Base-by-base conservation (phyloP, 2,888 invertebrate species). In the Cryptops parisi region DNA sequence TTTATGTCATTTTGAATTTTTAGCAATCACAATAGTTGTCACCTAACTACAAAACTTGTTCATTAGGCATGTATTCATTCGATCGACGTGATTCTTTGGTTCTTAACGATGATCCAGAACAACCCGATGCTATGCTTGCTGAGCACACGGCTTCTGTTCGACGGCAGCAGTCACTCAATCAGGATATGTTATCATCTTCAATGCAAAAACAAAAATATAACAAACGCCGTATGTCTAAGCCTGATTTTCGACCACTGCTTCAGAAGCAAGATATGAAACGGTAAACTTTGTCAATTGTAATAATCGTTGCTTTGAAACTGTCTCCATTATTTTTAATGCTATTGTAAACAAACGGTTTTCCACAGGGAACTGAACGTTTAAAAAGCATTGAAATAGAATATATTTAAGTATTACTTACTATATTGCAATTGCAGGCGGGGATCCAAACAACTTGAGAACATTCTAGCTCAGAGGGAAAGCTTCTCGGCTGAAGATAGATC, bases 211-310 rank as follows among this genome's bases (percentile, higher is more conserved):
- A 24, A 5, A 22, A 25, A 25, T n/a, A n/a, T n/a, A 17, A 9
- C 17, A 51, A 51, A 51, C 43, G 51, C 9, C 21, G 51, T 19
- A 51, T 41, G 25, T 43, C 51, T 2, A 41, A 44, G 26, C 24
- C 22, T 9, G 51, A 51, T 26, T 43, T 43, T 4, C 22, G 40
- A 23, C 49, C 40, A 4, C 26, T 51, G 12, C 21, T 40, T 17
- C 49, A 49, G 15, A 9, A 26, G n/a, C 41, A 22, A 24, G 51
- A 51, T 2, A 5, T 25, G 3, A 51, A 51, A 26, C 2, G 44
- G 51, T 44, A 6, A 26, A n/a, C 17, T 22, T 21, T 22, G 5
- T 22, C 22, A 45, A 9, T 33, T 33, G 9, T 33, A 9, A 33
- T 9, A 33, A 33, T 33, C 15, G 15, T 33, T n/a, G n/a, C n/a